Percentiles rank a stretch among this genome's conserved stretches.
Evolutionary conservation across 2,797 vertebrate genomes (phyloP).

Genomic region (Gymnocypris eckloni): DNA sequence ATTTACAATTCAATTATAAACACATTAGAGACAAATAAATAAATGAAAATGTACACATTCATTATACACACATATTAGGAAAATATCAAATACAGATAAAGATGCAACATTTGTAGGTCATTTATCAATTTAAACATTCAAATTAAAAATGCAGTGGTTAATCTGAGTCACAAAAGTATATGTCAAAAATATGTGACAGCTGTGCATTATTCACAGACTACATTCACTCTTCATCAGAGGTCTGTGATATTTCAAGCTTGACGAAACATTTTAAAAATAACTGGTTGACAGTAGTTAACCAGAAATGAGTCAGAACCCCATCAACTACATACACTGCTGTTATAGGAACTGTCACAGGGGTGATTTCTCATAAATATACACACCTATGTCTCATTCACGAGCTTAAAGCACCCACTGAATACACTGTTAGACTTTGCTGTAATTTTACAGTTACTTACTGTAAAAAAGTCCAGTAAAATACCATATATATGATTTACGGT

Average conservation of each 20-base stretch:
- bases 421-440: too few species aligned
- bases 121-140: not conserved
- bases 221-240: not conserved
- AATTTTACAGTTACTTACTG: too few species aligned
- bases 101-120: not conserved
- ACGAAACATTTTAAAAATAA: not conserved
- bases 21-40: conserved; percentile 11
- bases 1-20: not conserved
- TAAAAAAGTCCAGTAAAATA: too few species aligned
- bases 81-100: conserved; percentile 2
- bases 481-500: too few species aligned
- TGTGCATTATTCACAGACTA: not conserved
- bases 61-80: not conserved
- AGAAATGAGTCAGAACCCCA: too few species aligned
- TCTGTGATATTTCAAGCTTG: not conserved
- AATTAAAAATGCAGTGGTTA: not conserved
- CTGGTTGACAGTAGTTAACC: not conserved
- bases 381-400: not conserved
- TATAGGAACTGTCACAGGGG: too few species aligned
- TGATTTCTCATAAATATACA: too few species aligned
- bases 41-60: conserved; percentile 15
- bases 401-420: not conserved
- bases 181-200: not conserved
- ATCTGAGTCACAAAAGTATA: not conserved
- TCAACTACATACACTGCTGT: too few species aligned